These are phyloP conservation scores for Scolopax mira DNA, from an alignment of 2,113 vertebrate genomes.

Conservation along the genomic window DNA sequence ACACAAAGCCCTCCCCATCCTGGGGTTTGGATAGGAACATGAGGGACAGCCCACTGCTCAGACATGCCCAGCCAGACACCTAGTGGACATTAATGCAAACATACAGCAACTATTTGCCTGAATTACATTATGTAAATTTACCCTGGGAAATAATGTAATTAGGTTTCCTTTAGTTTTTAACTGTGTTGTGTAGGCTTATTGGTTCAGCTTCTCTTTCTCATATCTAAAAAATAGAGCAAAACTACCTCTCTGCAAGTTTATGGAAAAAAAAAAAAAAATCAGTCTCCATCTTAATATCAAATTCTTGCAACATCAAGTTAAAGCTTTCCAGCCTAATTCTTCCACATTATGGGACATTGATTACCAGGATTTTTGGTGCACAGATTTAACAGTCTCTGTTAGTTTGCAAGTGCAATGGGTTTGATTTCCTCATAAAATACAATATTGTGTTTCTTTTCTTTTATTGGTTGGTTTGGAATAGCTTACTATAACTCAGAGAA, in stretches of 20 bases:
- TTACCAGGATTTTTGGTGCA: not conserved
- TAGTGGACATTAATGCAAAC: not conserved
- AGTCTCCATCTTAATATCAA: not conserved
- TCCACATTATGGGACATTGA: not conserved
- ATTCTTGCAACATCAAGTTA: not conserved
- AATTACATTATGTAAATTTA: not conserved
- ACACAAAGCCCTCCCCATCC: not conserved
- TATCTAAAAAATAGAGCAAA: not conserved
- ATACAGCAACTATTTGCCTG: not conserved
- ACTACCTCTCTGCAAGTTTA: not conserved
- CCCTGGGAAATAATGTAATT: not conserved
- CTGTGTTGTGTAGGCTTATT: not conserved
- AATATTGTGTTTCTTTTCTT: not conserved
- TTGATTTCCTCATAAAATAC: not conserved
- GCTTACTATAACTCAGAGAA: not conserved
- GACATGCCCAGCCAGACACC: not conserved
- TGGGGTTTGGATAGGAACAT: fast-evolving
- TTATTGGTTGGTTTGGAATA: not conserved
- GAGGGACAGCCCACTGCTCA: not conserved
- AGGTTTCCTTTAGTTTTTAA: not conserved
- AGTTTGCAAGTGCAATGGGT: not conserved
- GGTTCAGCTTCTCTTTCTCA: not conserved
- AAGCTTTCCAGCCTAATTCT: not conserved
- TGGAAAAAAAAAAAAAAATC: not conserved
- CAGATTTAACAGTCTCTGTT: not conserved